Base-by-base conservation (phyloP, 2,888 invertebrate genomes). In the Macropis europaea region DNA sequence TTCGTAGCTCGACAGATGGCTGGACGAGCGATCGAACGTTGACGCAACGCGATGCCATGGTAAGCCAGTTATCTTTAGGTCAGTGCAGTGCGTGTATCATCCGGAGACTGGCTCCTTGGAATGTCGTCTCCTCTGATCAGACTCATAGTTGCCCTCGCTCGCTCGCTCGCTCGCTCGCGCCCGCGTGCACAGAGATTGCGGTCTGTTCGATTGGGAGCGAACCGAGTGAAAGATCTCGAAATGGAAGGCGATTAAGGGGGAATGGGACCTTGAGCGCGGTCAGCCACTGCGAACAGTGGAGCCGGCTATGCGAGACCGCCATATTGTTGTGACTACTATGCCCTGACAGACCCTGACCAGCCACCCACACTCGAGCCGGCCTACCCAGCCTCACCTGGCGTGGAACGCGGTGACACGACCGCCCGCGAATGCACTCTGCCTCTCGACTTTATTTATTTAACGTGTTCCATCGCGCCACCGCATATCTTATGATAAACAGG, bases 251-350 rank as follows among this genome's bases (percentile, higher is more conserved):
- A 87, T 86, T 83, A 85, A 80, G 78, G 78, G 81, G 81, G 83
- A 83, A 85, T 75, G 81, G 83, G 88, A 88, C 88, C 88, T 88
- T 88, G 88, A 88, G 87, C 84, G 86, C 88, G 88, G 88, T 88
- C 88, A 88, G 87, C 87, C 86, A 88, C 87, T 86, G 85, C 61
- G 54, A 68, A 50, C 53, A 53, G 50, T 40, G 47, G 75, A 13
- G 38, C 48, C 36, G 64, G 69, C 57, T 48, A 43, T 69, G 60
- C 63, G 61, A 57, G 56, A 71, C 63, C 76, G 83, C 83, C 85
- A 81, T 84, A 82, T 82, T 84, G 85, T 85, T 84, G 80, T 76
- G 82, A 81, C 84, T 82, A 77, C 76, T 63, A 77, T 59, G 48
- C 66, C 60, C 43, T 54, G 45, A 52, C 30, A 43, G 64, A 52